Evolutionary conservation across 2,888 invertebrate species (phyloP), one percentile per base, ranked within the genome.

Genomic region (Heliconius ismenius): DNA sequence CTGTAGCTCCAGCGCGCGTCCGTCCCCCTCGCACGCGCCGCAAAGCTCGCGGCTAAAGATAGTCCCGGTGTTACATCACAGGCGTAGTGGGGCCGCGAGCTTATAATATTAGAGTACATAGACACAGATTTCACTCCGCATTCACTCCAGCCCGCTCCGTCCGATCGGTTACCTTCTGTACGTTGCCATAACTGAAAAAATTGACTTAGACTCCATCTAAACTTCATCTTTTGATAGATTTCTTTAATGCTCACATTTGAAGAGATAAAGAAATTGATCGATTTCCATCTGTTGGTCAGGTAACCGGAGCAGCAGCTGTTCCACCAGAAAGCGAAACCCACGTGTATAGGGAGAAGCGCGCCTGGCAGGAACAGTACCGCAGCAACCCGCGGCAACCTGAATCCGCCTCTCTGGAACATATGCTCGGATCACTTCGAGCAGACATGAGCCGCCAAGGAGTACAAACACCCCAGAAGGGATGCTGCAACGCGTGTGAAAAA

Each of bases 361-460:
- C 95, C 84, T 93, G 94, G 92, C 93, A 95, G 83, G 92, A 94
- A 80, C 92, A 92, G 82, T 93, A 93, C 89, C 91, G 95, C 95
- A 88, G 94, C 92, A 92, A 92, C 86, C 88, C 92, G 89, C 88
- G 92, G 84, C 89, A 93, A 86, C 97, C 95, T 95, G 93, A 93
- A 80, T 90, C 94, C 83, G 94, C 94, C 79, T 93, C 93, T 78
- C 90, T 94, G 78, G 94, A 98, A 93, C 96, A 97, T 91, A 98
- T 98, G 98, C 97, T 98, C 91, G 98, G 98, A 84, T 98, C 97
- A 83, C 95, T 98, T 84, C 98, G 98, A 90, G 98, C 98, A 90
- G 98, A 99, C 95, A 98, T 99, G 98, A 98, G 97, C 94, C 97
- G 98, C 90, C 99, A 99, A 95, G 99, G 99, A 93, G 98, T 99